Evolutionary conservation across 2,113 vertebrate species (phyloP).

Genomic region (Chionomys nivalis): DNA sequence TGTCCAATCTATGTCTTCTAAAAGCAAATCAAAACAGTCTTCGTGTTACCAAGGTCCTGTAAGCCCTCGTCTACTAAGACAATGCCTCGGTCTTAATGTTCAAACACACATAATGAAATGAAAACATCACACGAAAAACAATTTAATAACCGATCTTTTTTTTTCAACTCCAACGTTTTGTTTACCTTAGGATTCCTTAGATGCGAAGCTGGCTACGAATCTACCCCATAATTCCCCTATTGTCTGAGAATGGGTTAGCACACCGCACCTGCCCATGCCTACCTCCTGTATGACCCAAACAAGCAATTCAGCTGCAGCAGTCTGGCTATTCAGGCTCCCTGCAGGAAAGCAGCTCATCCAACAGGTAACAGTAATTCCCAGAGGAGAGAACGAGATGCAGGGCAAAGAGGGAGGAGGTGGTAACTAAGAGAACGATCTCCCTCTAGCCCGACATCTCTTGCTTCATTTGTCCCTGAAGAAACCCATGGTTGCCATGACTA

Average conservation of each 20-base stretch:
- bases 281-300: neutral
- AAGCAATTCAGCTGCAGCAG: neutral
- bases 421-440: neutral
- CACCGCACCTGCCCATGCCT: neutral
- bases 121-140: conserved; percentile 7
- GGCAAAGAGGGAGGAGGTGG: neutral
- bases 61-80: neutral
- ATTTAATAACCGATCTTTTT: neutral
- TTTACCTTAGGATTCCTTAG: neutral
- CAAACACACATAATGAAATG: neutral
- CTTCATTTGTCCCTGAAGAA: neutral
- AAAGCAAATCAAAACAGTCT: neutral
- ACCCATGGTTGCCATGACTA: neutral
- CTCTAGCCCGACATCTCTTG: neutral
- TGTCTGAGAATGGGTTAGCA: neutral
- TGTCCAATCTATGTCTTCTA: neutral
- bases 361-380: neutral
- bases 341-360: neutral
- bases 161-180: neutral
- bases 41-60: neutral
- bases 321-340: neutral
- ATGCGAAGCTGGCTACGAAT: neutral
- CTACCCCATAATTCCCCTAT: neutral
- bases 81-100: neutral
- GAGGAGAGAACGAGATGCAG: neutral